Conservation (phyloP, 2,797 vertebrate species). For the Labeo calbasu region DNA sequence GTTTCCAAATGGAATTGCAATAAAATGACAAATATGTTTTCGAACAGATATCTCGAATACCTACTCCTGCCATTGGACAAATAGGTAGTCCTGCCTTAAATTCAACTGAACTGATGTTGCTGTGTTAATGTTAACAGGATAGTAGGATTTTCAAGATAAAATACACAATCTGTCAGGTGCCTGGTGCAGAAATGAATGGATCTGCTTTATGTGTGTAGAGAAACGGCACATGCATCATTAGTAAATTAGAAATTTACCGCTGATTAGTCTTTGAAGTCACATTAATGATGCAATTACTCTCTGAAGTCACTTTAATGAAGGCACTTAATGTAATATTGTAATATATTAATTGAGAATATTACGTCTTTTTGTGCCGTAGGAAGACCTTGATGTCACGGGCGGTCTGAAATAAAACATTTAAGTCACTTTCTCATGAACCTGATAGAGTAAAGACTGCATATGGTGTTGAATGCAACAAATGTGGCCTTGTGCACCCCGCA, state of each 20-base stretch:
- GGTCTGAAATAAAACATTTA: slow-evolving; percentile 8
- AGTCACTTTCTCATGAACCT: slow-evolving; percentile 1
- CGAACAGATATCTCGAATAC: not conserved
- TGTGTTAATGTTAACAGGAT: not conserved
- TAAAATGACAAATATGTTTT: slow-evolving; percentile 22
- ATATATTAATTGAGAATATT: slow-evolving; percentile 15
- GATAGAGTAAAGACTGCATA: not conserved
- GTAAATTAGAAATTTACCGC: slow-evolving; percentile 48
- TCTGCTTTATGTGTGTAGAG: not conserved
- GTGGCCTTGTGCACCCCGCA: not conserved
- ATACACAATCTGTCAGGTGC: not conserved
- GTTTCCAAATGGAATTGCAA: slow-evolving; percentile 15
- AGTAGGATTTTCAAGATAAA: not conserved
- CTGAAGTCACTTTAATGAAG: slow-evolving; percentile 49
- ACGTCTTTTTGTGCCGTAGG: not conserved
- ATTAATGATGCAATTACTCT: slow-evolving; percentile 57
- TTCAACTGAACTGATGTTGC: not conserved
- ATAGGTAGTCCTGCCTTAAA: not conserved
- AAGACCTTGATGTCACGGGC: not conserved
- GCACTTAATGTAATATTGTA: slow-evolving; percentile 28
- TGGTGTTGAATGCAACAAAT: slow-evolving; percentile 24
- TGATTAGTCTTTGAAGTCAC: slow-evolving; percentile 57
- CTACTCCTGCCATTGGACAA: not conserved
- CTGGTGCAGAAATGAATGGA: not conserved
- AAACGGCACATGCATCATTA: slow-evolving; percentile 39